Evolutionary conservation across 2,113 vertebrate genomes (phyloP), one percentile per base, ranked within the genome.

Genomic region (Oriolus oriolus): DNA sequence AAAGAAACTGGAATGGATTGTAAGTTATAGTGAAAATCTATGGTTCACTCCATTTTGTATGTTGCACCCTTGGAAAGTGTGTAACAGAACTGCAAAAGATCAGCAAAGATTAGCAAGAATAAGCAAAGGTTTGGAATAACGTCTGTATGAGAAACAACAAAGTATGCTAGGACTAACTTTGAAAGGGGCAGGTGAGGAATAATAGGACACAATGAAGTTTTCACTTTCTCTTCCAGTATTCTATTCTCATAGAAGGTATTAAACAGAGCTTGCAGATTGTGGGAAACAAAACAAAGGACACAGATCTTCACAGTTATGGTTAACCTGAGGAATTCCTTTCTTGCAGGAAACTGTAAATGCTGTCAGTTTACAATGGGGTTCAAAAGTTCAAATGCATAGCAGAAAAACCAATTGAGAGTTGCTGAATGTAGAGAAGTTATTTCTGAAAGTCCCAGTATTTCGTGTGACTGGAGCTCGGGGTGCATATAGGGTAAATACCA

Each of bases 351-450:
- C 26, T 49, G 20, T 87, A 87, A 75, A 84, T 24, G 15, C 8
- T 42, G 23, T 22, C 24, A 66, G 18, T 89, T 81, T 87, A 87
- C 56, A 84, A 49, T n/a, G 61, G 5, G 5, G 37, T 94, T 87
- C 73, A 59, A 57, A 28, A 91, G 64, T 94, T 89, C 64, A 90
- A 45, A 74, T 74, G 71, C 60, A 66, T 12, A 84, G 42, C 22
- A 84, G 70, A 63, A 84, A 93, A 90, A 59, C 1, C 26, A 31
- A 11, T 4, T 78, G 69, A 82, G 42, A 71, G 30, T 20, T 91
- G 35, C 24, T 81, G 52, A 81, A 57, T 63, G 74, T 10, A 77
- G 19, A 69, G 24, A 56, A 84, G 22, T 13, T 96, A 63, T 87
- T 87, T 84, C 47, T 91, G 39, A 37, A 75, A 70, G 18, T 59